These are phyloP conservation scores for Drosophila recens DNA, from an alignment of 2,888 invertebrate species.

Conservation along the genomic window DNA sequence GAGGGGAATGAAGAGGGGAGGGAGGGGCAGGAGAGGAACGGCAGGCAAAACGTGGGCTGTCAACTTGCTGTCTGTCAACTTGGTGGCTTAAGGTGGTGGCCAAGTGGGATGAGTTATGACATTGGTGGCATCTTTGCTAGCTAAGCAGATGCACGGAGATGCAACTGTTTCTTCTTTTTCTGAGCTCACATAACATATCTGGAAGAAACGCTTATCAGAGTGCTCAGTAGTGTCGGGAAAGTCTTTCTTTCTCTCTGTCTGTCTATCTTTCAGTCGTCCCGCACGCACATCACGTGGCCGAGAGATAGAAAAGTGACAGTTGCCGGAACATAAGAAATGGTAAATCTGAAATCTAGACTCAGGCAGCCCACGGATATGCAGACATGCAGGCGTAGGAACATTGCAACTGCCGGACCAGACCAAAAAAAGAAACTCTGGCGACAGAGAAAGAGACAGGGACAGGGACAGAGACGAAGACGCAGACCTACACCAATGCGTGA, in stretches of 20 bases:
- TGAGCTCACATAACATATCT: conserved; percentile 28
- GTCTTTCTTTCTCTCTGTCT: conserved; percentile 60
- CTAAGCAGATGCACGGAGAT: conserved; percentile 65
- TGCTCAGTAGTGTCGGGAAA: conserved; percentile 53
- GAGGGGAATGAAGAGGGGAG: neutral
- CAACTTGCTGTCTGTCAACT: conserved; percentile 75
- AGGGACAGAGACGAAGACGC: neutral
- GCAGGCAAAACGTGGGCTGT: conserved; percentile 61
- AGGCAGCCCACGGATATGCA: conserved; percentile 66
- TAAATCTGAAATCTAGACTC: conserved; percentile 54
- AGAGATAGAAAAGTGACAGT: conserved; percentile 79
- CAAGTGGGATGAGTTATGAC: conserved; percentile 62
- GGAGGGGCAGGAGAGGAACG: neutral
- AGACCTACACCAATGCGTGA: conserved; percentile 83
- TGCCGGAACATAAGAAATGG: conserved; percentile 70
- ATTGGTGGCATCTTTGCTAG: conserved; percentile 34
- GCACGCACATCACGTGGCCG: conserved; percentile 69
- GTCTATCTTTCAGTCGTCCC: conserved; percentile 40
- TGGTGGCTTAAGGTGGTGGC: conserved; percentile 60
- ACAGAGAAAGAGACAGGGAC: neutral
- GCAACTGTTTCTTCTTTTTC: conserved; percentile 40
- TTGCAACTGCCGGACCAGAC: conserved; percentile 42
- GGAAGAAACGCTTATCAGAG: conserved; percentile 43
- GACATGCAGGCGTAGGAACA: conserved; percentile 51
- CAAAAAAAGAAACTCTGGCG: conserved; percentile 6